A percentile compares a stretch with the other conserved stretches of the same genome.
Evolutionary conservation across 2,888 invertebrate genomes (phyloP).

Genomic region (Alloplasta piceator): DNA sequence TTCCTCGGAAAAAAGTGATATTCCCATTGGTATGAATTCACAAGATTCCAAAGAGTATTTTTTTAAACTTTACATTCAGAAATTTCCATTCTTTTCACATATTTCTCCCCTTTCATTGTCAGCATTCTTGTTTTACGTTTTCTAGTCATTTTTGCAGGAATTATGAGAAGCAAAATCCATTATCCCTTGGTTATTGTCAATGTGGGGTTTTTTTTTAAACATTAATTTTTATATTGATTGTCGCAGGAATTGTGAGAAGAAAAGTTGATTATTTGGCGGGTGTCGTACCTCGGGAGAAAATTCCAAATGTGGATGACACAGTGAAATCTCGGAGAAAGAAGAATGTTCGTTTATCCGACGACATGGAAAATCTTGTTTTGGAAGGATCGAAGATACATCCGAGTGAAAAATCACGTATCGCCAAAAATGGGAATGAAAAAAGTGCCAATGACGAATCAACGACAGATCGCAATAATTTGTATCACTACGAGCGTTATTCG

Average conservation of each 20-base stretch:
- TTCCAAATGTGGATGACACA: constrained; percentile 51
- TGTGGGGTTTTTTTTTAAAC: not conserved
- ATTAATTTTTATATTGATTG: constrained; percentile 21
- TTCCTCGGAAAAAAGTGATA: constrained; percentile 6
- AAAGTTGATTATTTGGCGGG: constrained; percentile 68
- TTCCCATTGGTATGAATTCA: constrained; percentile 38
- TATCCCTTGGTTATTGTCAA: no score
- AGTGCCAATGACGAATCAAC: constrained; percentile 39
- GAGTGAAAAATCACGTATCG: constrained; percentile 3
- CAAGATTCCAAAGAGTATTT: not conserved
- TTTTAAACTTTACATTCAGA: no score
- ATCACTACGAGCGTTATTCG: constrained; percentile 64
- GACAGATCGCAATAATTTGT: constrained; percentile 43
- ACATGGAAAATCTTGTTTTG: constrained; percentile 43
- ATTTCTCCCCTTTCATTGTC: no score
- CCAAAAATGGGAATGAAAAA: constrained; percentile 27
- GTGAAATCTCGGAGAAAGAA: not conserved
- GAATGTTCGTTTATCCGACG: not conserved
- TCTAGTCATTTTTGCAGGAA: no score
- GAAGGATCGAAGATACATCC: constrained; percentile 51
- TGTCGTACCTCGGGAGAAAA: constrained; percentile 63
- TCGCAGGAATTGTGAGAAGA: constrained; percentile 67
- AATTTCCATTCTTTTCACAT: no score
- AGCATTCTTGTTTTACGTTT: no score
- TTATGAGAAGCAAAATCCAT: no score